Evolutionary conservation across 1,140 invertebrate genomes (phyloP), one percentile per base, ranked within the genome.

Genomic region (Sesamia nonagrioides): DNA sequence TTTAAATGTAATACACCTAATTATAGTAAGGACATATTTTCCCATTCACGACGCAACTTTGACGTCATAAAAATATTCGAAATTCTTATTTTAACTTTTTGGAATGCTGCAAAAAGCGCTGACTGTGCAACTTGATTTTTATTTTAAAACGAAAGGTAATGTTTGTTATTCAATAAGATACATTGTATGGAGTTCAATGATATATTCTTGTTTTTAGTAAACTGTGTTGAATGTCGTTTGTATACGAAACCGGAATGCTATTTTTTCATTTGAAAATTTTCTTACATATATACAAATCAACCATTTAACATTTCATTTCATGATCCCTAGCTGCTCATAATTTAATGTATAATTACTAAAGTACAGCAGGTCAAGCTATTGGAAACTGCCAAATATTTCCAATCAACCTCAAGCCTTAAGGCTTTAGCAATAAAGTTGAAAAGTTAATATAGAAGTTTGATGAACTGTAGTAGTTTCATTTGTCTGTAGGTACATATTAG

Each of bases 11-110:
- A 13, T 45, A 11, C 42, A 68, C n/a, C 11, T 61, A 17, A n/a
- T 11, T 9, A 6, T 18, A 40, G 8, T 40, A 4, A 40, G 8
- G 0, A 0, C 6, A 11, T 60, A 40, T 63, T 66, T 66, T 66
- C 61, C 37, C 61, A 66, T 42, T 66, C 61, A 66, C 61, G 60
- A 63, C 60, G 60, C 60, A 63, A 63, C 15, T 17, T 37, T 66
- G 17, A 18, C 15, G 17, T 18, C 4, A 2, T 13, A 21, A 42
- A 66, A 66, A 42, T 60, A 15, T 4, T 4, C 18, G 9, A 15
- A 58, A 58, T 8, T 3, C 5, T 40, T 9, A 6, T 9, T 50
- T 4, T 50, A 15, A n/a, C 45, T 5, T 50, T 50, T n/a, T 50
- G 45, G 0, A 50, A 50, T n/a, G 15, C 15, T 50, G 45, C 15